Evolutionary conservation across 2,888 invertebrate species (phyloP).

Genomic region (Sesamia inferens): DNA sequence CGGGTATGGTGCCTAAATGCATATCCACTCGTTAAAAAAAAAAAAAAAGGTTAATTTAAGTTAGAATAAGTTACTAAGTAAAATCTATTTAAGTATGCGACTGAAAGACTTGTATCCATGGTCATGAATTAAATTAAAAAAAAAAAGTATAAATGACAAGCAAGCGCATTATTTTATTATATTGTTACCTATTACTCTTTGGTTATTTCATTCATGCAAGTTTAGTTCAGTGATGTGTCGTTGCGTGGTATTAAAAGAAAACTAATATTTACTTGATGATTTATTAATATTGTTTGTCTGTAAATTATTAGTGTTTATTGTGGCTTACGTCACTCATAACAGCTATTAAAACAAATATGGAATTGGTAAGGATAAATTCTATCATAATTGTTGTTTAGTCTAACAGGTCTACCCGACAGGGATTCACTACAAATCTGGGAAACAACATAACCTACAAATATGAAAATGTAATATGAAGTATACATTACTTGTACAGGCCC

Average conservation of each 20-base stretch:
- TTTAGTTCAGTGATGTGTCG: background rate
- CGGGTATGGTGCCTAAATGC: too few species aligned
- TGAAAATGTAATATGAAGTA: background rate
- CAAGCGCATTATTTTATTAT: too few species aligned
- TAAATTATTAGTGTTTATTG: constrained; percentile 40
- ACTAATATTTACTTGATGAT: constrained; percentile 13
- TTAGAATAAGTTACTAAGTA: too few species aligned
- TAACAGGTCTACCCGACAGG: constrained; percentile 20
- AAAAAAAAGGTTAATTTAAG: too few species aligned
- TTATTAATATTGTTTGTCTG: constrained; percentile 24
- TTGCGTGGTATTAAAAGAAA: constrained; percentile 27
- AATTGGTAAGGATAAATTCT: constrained; percentile 62
- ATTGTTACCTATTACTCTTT: too few species aligned
- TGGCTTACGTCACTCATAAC: constrained; percentile 34
- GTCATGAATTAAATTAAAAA: too few species aligned
- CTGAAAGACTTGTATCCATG: too few species aligned
- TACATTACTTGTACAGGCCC: background rate
- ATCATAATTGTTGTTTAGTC: background rate
- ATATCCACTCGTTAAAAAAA: too few species aligned
- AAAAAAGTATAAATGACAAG: too few species aligned
- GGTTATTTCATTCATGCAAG: too few species aligned
- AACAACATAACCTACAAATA: background rate
- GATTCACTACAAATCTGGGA: constrained; percentile 6
- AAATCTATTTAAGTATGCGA: too few species aligned
- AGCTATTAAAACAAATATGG: constrained; percentile 60